phyloP scores from a whole-genome alignment of 2,888 invertebrate genomes.

The Acheta domesticus region DNA sequence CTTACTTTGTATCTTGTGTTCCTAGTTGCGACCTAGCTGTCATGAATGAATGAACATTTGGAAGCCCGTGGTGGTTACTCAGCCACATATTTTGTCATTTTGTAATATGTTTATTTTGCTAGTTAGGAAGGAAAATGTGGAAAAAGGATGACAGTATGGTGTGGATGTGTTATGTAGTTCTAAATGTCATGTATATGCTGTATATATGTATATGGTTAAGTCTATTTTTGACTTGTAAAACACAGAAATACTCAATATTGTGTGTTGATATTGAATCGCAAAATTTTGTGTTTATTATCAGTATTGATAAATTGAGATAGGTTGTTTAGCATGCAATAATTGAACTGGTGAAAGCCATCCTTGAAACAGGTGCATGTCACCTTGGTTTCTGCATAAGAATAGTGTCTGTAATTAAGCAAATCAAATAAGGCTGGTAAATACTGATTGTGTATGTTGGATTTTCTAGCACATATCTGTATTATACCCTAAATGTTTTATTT shows the following conservation, averaged over 20 bases:
- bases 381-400: not conserved
- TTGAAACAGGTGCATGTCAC: not conserved
- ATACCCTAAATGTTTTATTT: constrained; percentile 5
- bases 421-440: not conserved
- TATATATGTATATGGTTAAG: constrained; percentile 9
- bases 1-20: not conserved
- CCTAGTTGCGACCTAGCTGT: not conserved
- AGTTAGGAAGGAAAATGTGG: not conserved
- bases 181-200: constrained; percentile 18
- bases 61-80: not conserved
- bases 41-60: not conserved
- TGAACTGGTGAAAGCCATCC: not conserved
- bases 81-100: not conserved
- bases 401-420: not conserved
- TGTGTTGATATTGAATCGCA: not conserved
- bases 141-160: not conserved
- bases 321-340: not conserved
- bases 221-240: constrained; percentile 18
- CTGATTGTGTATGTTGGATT: not conserved
- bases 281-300: not conserved
- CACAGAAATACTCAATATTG: constrained; percentile 1
- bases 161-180: constrained; percentile 18
- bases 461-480: not conserved
- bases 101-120: constrained; percentile 3
- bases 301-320: not conserved